Evolutionary conservation across 2,113 vertebrate species (phyloP).

Genomic region (Crotophaga sulcirostris): DNA sequence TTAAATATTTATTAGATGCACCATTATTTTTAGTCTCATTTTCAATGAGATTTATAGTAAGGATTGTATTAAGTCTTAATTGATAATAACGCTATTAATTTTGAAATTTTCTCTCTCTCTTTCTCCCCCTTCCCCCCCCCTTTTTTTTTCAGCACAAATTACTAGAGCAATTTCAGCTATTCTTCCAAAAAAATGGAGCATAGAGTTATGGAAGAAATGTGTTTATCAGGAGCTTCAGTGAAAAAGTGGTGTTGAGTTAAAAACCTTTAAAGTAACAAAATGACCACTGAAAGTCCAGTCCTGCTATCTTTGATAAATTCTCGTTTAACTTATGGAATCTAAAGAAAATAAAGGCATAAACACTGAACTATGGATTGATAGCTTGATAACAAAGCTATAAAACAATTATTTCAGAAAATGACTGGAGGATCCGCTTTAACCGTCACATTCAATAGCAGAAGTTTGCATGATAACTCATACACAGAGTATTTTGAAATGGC

Average conservation of each 20-base stretch:
- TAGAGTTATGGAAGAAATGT: background rate
- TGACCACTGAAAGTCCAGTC: background rate
- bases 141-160: background rate
- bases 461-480: background rate
- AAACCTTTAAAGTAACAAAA: background rate
- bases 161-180: background rate
- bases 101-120: background rate
- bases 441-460: background rate
- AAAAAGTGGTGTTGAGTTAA: background rate
- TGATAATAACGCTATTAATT: background rate
- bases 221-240: background rate
- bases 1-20: background rate
- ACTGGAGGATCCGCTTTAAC: background rate
- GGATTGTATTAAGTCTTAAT: background rate
- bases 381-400: background rate
- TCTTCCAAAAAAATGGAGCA: background rate
- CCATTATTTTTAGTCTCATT: background rate
- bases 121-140: too few relatives aligned
- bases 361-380: background rate
- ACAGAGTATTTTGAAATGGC: constrained; percentile 14
- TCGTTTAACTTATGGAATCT: background rate
- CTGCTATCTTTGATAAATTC: background rate
- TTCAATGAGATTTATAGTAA: background rate
- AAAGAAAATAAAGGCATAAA: background rate
- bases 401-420: constrained; percentile 4